phyloP scores from a whole-genome alignment of 2,888 invertebrate genomes.

The Omphaloscelis lunosa region DNA sequence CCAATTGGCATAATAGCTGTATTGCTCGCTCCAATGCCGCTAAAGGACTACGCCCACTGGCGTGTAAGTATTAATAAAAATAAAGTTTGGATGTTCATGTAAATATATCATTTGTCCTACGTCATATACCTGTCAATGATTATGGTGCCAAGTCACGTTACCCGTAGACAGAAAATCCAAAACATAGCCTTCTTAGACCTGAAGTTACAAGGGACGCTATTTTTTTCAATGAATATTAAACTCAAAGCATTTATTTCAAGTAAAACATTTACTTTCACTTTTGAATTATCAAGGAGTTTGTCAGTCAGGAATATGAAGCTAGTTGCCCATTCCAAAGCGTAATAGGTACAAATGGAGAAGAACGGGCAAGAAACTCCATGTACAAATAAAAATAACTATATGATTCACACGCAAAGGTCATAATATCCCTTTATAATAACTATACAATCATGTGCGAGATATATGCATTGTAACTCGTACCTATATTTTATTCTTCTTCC shows the following conservation, averaged over 20 bases:
- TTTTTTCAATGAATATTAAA: not conserved
- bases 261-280: not conserved
- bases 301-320: not conserved
- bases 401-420: slow-evolving; percentile 1
- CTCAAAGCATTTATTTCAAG: not conserved
- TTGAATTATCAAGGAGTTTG: not conserved
- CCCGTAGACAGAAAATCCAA: not conserved
- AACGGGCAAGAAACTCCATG: not conserved
- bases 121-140: not conserved
- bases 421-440: slow-evolving; percentile 4
- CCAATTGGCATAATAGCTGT: slow-evolving; percentile 40
- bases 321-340: not conserved
- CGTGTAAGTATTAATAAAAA: slow-evolving; percentile 37
- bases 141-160: slow-evolving; percentile 25
- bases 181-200: not conserved
- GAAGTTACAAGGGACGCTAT: not conserved
- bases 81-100: slow-evolving; percentile 15
- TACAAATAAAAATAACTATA: not conserved
- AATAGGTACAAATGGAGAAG: not conserved
- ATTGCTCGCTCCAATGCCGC: slow-evolving; percentile 23
- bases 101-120: not conserved
- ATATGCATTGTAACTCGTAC: slow-evolving; percentile 25
- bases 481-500: slow-evolving; percentile 9
- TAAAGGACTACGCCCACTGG: slow-evolving; percentile 47
- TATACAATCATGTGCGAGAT: not conserved